Base-by-base conservation (phyloP, 2,888 invertebrate genomes). In the Azorinus chamasolen region DNA sequence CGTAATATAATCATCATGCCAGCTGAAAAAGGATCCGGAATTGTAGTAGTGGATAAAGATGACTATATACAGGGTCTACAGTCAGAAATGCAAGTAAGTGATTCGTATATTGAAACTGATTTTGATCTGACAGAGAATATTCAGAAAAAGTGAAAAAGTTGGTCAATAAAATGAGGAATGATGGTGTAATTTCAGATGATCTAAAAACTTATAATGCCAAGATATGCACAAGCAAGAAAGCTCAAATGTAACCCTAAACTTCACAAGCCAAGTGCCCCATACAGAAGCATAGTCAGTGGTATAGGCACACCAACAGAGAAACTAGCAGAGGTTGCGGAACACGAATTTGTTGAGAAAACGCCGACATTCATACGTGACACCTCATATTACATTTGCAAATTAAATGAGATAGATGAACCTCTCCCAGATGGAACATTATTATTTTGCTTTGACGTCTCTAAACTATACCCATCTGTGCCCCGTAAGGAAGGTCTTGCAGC, bases 391-490 rank as follows among this genome's bases (percentile, higher is more conserved):
- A 48, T 48, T 12, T 18, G 45, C 2, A 71, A 63, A 43, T 18
- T 64, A 16, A 59, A 51, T 18, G 43, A 50, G 1, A 51, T 72
- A 32, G 20, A 51, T 2, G n/a, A 39, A 32, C 58, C 41, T 6
- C 3, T 63, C 2, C 59, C 59, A n/a, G 43, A 59, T 16, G 20
- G 18, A n/a, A 37, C 39, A 1, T 37, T 66, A 16, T 22, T 66
- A 1, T 66, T 73, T 37, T 73, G 66, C 22, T 66, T 66, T 62
- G 66, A 73, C 43, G 66, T 66, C 6, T 37, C 20, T n/a, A 66
- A 68, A 54, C 46, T 73, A 4, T 66, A 73, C 41, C 61, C 65
- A 37, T 75, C 64, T 0, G 45, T 75, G 20, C 69, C 69, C 2
- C 69, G 39, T n/a, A 27, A 58, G 12, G 69, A 75, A 54, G 69